phyloP scores from a whole-genome alignment of 2,797 vertebrate genomes.

The Malurus leucopterus region DNA sequence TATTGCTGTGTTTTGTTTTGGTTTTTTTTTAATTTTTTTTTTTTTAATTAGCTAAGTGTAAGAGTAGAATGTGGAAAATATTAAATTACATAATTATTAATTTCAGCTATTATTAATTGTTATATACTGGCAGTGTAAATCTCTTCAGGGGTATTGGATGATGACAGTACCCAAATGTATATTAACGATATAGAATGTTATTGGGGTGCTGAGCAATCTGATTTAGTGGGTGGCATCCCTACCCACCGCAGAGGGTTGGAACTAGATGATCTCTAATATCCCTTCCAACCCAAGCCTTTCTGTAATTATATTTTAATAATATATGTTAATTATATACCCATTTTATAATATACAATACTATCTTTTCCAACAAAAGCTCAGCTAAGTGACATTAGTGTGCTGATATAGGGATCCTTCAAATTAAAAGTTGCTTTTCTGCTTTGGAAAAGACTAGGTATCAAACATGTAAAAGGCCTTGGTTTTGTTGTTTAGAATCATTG shows the following conservation, averaged over 20 bases:
- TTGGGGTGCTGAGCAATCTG: neutral
- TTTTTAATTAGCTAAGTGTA: neutral
- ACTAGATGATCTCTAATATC: neutral
- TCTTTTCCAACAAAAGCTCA: neutral
- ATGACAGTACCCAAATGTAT: neutral
- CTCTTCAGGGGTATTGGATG: neutral
- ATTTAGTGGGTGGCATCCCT: neutral
- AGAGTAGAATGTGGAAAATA: neutral
- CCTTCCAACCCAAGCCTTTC: neutral
- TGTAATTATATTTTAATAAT: neutral
- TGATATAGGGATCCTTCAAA: neutral
- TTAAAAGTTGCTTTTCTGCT: neutral
- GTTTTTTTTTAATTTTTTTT: too few species aligned
- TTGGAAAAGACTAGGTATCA: neutral
- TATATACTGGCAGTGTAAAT: neutral
- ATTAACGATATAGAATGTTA: neutral
- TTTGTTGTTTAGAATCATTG: neutral
- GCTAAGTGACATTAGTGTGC: neutral
- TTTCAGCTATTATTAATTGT: neutral
- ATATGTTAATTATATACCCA: neutral
- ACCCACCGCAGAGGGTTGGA: neutral
- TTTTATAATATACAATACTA: neutral
- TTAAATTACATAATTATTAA: neutral
- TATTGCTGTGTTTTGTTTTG: neutral
- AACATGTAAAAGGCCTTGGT: fast-evolving